Evolutionary conservation across 2,113 vertebrate genomes (phyloP).

Genomic region (Dromas ardeola): DNA sequence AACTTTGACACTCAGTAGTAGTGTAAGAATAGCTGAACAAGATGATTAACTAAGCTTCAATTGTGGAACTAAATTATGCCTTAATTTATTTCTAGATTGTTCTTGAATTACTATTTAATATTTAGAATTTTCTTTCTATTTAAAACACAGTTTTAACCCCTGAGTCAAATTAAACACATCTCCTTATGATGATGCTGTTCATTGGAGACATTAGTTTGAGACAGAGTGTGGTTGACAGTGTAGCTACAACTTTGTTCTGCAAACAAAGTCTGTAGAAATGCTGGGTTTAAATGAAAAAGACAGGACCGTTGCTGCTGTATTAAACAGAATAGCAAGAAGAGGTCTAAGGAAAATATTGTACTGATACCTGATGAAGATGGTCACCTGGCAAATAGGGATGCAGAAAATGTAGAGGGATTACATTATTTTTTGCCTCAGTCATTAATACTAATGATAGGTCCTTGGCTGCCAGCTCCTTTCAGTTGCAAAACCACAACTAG

Average conservation of each 20-base stretch:
- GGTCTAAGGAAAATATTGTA: neutral
- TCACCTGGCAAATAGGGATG: neutral
- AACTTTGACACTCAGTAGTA: neutral
- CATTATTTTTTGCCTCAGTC: neutral
- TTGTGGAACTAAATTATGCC: neutral
- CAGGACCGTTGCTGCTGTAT: neutral
- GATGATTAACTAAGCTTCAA: neutral
- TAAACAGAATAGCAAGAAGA: neutral
- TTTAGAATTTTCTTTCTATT: neutral
- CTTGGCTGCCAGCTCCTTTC: neutral
- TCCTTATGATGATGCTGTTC: neutral
- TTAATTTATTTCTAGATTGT: neutral
- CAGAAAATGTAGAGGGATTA: neutral
- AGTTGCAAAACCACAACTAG: neutral
- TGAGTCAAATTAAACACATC: neutral
- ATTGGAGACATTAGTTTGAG: neutral
- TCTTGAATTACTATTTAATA: neutral
- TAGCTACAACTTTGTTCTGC: neutral
- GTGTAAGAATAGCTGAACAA: neutral
- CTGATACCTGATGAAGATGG: neutral
- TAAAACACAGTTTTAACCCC: neutral
- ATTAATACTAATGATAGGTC: neutral
- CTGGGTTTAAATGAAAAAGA: neutral
- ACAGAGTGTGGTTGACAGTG: accelerated
- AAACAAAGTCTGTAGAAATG: neutral